Evolutionary conservation across 2,888 invertebrate genomes (phyloP).

Genomic region (Orthonychiurus folsomi): DNA sequence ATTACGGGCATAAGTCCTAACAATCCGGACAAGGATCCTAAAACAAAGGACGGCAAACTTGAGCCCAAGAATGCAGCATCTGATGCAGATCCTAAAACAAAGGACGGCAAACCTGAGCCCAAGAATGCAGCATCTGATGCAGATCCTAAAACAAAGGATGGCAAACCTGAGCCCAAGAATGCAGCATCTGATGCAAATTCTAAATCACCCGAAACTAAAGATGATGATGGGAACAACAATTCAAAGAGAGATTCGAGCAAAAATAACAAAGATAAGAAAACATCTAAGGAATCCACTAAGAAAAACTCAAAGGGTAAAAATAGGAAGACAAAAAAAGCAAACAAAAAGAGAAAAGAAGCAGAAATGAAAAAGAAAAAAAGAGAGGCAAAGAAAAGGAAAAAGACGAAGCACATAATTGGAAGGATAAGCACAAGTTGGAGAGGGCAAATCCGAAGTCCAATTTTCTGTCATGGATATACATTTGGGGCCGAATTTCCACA

Average conservation of each 20-base stretch:
- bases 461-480: background rate
- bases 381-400: background rate
- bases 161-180: background rate
- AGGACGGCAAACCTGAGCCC: no score
- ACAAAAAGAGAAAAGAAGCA: background rate
- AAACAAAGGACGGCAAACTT: background rate
- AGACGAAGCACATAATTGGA: background rate
- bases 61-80: background rate
- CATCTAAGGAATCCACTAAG: background rate
- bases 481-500: conserved; percentile 10
- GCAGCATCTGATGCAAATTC: background rate
- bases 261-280: background rate
- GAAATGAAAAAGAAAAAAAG: background rate
- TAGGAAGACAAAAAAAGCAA: background rate
- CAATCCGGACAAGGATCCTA: background rate
- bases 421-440: background rate
- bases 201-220: background rate
- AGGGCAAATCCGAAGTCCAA: background rate
- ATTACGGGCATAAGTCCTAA: background rate
- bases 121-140: background rate
- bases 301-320: background rate
- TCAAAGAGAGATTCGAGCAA: background rate
- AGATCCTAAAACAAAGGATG: no score
- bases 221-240: background rate
- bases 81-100: background rate